Percentiles rank a stretch among this genome's conserved stretches.
Conservation (phyloP, 2,113 vertebrate genomes). For the Psittacus erithacus region DNA sequence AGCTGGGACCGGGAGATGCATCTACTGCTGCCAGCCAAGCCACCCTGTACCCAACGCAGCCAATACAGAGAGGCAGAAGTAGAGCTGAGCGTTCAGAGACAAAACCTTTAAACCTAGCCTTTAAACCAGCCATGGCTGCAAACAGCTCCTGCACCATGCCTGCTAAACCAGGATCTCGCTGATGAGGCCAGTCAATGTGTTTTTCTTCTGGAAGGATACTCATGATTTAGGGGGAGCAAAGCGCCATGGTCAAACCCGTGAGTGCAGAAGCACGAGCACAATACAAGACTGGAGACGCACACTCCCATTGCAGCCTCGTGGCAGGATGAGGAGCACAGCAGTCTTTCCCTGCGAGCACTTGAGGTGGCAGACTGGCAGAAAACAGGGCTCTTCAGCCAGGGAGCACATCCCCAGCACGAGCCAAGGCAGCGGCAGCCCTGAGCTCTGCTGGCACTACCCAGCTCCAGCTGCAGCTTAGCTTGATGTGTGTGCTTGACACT, state of each 20-base stretch:
- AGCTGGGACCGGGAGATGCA: neutral
- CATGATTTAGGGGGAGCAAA: neutral
- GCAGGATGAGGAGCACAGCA: neutral
- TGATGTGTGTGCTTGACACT: rapidly evolving
- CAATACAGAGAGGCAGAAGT: neutral
- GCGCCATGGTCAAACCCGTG: rapidly evolving
- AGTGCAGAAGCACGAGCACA: rapidly evolving
- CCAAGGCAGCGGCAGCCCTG: neutral
- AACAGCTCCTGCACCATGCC: neutral
- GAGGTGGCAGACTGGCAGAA: neutral
- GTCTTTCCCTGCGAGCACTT: neutral
- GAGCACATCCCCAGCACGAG: rapidly evolving
- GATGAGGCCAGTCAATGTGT: neutral
- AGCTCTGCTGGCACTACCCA: neutral
- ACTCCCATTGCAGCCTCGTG: neutral
- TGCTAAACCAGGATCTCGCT: neutral
- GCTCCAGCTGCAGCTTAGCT: neutral
- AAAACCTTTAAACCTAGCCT: neutral
- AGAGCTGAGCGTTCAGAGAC: neutral
- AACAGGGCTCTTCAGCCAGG: neutral
- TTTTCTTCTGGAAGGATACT: neutral
- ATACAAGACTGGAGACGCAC: rapidly evolving
- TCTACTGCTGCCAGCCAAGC: neutral
- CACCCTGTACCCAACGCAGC: neutral
- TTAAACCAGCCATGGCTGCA: neutral